Conservation (phyloP, 2,113 vertebrate genomes). For the Carettochelys insculpta region DNA sequence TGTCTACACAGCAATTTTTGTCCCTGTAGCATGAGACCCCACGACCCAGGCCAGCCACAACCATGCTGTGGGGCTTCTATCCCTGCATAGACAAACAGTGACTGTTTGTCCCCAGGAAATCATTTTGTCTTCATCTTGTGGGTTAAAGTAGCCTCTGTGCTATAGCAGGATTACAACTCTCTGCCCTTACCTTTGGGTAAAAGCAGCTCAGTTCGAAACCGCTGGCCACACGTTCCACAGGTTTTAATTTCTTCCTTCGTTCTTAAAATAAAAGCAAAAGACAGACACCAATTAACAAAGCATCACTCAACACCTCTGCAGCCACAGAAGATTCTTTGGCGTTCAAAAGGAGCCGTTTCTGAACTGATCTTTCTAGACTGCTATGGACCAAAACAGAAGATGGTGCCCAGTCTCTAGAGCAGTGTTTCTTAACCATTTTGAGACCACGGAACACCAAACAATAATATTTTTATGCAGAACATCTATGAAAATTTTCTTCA, state of each 20-base stretch:
- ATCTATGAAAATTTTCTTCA: no score
- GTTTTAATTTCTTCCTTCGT: slow-evolving; percentile 62
- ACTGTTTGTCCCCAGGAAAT: neutral
- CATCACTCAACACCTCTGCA: neutral
- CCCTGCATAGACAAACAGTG: neutral
- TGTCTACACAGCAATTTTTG: neutral
- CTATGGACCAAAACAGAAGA: neutral
- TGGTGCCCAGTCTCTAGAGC: neutral
- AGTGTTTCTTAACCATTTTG: no score
- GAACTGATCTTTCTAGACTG: neutral
- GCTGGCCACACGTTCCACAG: slow-evolving; percentile 60
- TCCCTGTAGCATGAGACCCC: neutral
- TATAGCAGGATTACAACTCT: rapidly evolving
- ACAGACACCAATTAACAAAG: neutral
- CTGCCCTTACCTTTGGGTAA: slow-evolving; percentile 71
- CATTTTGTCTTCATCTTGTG: neutral
- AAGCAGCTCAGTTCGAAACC: slow-evolving; percentile 64
- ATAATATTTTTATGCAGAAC: no score
- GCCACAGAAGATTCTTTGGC: neutral
- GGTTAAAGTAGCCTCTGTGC: rapidly evolving
- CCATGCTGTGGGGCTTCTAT: neutral
- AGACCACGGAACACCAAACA: no score
- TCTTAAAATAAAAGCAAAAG: neutral
- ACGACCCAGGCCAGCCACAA: neutral
- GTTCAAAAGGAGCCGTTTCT: neutral